These are phyloP conservation scores for Siniperca knerii DNA, from an alignment of 2,113 vertebrate species.

Conservation along the genomic window DNA sequence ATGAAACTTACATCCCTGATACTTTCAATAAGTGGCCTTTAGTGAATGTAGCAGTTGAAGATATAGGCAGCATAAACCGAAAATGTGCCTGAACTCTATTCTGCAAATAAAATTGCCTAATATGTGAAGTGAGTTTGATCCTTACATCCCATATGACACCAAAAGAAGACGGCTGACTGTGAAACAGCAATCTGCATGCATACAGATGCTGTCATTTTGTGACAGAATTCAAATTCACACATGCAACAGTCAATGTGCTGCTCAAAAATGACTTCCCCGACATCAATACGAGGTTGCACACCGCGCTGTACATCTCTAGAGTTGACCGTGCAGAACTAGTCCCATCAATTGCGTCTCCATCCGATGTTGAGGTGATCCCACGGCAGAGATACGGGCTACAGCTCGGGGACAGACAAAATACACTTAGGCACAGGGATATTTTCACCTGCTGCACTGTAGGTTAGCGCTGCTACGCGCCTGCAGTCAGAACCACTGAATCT, in stretches of 20 bases:
- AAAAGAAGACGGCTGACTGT: neutral
- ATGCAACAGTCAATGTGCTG: constrained; percentile 22
- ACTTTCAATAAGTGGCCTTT: neutral
- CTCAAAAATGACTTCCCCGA: constrained; percentile 6
- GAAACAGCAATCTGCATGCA: neutral
- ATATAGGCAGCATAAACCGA: neutral
- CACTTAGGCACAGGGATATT: constrained; percentile 43
- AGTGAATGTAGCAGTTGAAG: neutral
- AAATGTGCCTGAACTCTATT: neutral
- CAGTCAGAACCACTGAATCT: constrained; percentile 36
- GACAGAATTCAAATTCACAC: neutral
- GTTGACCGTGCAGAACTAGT: constrained; percentile 21
- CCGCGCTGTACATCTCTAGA: neutral
- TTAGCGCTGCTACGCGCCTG: constrained; percentile 46
- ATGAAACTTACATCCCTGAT: constrained; percentile 1
- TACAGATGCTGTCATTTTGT: neutral
- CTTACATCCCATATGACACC: neutral
- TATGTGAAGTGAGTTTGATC: neutral
- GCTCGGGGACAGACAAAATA: constrained; percentile 25
- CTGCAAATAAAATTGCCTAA: neutral
- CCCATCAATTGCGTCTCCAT: constrained; percentile 32
- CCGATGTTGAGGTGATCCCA: constrained; percentile 19
- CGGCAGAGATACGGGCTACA: constrained; percentile 23
- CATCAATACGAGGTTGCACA: neutral
- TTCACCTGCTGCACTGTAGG: constrained; percentile 78